phyloP scores from a whole-genome alignment of 2,888 invertebrate genomes.

The Dynastes maya region DNA sequence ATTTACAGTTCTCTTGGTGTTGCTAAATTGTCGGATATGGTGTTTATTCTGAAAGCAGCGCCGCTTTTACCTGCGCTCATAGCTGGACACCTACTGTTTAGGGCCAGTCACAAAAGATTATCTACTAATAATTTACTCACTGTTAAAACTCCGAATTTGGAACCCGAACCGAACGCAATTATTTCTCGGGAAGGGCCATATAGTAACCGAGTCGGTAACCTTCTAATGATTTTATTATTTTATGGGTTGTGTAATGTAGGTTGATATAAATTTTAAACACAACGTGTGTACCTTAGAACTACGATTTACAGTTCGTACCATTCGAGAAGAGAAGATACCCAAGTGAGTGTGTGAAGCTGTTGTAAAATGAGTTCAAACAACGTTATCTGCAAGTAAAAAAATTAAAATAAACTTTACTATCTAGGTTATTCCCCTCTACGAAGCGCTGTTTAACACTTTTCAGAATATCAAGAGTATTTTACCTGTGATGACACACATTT shows the following conservation, averaged over 20 bases:
- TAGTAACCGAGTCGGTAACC: constrained; percentile 16
- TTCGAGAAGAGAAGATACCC: constrained; percentile 13
- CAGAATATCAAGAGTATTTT: constrained; percentile 30
- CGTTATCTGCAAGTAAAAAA: constrained; percentile 43
- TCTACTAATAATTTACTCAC: constrained; percentile 49
- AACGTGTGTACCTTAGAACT: constrained; percentile 9
- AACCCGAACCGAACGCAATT: constrained; percentile 39
- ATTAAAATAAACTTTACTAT: constrained; percentile 46
- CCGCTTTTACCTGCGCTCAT: constrained; percentile 49
- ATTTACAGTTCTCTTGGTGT: constrained; percentile 44
- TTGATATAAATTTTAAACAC: constrained; percentile 37
- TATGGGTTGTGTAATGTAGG: constrained; percentile 38
- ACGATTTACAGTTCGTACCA: constrained; percentile 36
- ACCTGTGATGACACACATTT: constrained; percentile 40
- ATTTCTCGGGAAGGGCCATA: constrained; percentile 16
- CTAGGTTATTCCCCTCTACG: constrained; percentile 45
- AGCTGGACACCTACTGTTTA: constrained; percentile 52
- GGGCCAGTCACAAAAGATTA: constrained; percentile 50
- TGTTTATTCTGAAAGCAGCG: constrained; percentile 44
- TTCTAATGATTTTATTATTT: constrained; percentile 44
- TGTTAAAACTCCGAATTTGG: constrained; percentile 38
- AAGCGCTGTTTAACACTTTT: constrained; percentile 35
- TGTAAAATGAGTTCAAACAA: constrained; percentile 38
- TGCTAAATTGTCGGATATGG: constrained; percentile 45
- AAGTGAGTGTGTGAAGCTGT: constrained; percentile 20